Base-by-base conservation (phyloP, 2,888 invertebrate genomes). In the Drosophila limbata region DNA sequence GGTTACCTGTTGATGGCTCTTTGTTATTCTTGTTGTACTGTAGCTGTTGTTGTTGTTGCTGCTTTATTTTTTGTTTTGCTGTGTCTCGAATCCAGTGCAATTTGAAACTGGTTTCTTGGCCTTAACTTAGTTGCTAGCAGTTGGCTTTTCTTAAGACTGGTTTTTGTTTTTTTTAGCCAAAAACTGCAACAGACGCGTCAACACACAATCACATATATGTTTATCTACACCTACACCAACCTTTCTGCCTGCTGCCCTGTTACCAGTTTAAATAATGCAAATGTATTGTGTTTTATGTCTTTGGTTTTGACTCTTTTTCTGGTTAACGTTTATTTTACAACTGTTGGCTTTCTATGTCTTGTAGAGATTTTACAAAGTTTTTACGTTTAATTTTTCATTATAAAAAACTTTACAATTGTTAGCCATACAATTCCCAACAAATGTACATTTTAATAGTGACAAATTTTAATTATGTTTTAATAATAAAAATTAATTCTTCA, bases 1-100 rank as follows among this genome's bases (percentile, higher is more conserved):
- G 81, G 74, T 88, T 83, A 83, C 83, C 83, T 83, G 89, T 83
- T 88, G 82, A 83, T 72, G 73, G 84, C 59, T 74, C 84, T 77
- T 80, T 84, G 70, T 82, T 84, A 67, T 65, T 67, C 31, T 63
- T 13, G 28, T 73, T 71, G 53, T 68, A 28, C 28, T 28, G 28
- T 28, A 28, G 28, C 25, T 25, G 25, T 71, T 71, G 53, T 68
- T 77, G 52, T 59, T 59, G 45, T 51, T 53, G 33, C 1, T 25
- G 21, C n/a, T 40, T 35, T 6, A 15, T 48, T 45, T n/a, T 55
- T 45, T 61, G 31, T 50, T 31, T 31, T 59, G 45, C 39, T 28
- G 28, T 61, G 47, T 51, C 59, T 61, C 64, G 73, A 55, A 77
- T 83, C 66, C 81, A 69, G 53, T 77, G 89, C 77, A 77, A 63